Percentiles rank a stretch among this genome's conserved stretches.
phyloP scores from a whole-genome alignment of 2,797 vertebrate genomes.

The Pseudochirops cupreus region DNA sequence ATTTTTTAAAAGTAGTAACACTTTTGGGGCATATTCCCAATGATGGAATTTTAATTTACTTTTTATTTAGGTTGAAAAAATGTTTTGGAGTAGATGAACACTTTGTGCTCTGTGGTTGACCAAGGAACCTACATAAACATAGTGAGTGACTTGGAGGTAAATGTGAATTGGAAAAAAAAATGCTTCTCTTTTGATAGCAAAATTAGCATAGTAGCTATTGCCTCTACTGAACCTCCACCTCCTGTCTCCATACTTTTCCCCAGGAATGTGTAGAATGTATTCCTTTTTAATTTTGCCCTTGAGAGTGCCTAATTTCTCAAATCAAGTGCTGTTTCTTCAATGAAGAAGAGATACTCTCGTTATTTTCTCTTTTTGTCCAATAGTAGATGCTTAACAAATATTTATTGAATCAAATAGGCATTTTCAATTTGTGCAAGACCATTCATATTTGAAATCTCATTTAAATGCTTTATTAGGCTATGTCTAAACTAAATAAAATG shows the following conservation, averaged over 20 bases:
- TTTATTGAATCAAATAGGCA: constrained; percentile 22
- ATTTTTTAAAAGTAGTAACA: not conserved
- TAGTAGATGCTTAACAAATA: not conserved
- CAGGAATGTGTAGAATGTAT: not conserved
- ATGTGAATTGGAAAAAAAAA: not conserved
- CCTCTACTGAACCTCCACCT: not conserved
- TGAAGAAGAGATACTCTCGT: not conserved
- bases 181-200: not conserved
- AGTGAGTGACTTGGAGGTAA: too few species aligned
- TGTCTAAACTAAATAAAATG: too few species aligned
- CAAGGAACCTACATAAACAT: not conserved
- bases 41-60: not conserved
- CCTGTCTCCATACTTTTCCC: not conserved
- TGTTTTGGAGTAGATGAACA: not conserved
- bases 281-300: not conserved
- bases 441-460: not conserved
- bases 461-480: too few species aligned
- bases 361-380: not conserved
- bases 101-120: not conserved
- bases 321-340: not conserved
- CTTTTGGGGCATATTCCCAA: not conserved
- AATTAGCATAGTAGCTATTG: not conserved
- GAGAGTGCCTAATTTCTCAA: not conserved
- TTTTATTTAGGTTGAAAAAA: not conserved
- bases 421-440: not conserved